Percentiles rank a stretch among this genome's conserved stretches.
These are phyloP conservation scores for Melanogrammus aeglefinus DNA, from an alignment of 2,797 vertebrate species.

Conservation along the genomic window DNA sequence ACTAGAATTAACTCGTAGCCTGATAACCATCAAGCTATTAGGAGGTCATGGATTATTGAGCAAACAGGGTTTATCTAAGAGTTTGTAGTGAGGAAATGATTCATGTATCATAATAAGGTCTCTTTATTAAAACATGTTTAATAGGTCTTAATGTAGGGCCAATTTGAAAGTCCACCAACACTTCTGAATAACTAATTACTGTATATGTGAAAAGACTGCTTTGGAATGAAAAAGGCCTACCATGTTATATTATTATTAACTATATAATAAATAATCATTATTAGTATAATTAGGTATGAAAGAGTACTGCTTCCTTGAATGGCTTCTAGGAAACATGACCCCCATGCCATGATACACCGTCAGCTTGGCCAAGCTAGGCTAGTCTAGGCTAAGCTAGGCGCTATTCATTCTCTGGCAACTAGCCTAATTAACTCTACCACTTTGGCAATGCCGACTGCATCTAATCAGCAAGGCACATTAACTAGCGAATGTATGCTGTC, in stretches of 20 bases:
- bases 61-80: not conserved
- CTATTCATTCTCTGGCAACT: constrained; percentile 23
- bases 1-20: not conserved
- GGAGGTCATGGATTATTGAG: not conserved
- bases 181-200: not conserved
- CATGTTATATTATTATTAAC: not conserved
- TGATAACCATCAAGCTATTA: not conserved
- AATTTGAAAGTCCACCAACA: not conserved
- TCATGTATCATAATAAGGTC: not conserved
- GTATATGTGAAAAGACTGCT: not conserved
- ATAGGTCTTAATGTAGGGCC: not conserved
- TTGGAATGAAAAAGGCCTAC: no score
- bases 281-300: not conserved
- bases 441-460: constrained; percentile 61
- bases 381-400: no score
- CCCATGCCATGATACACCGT: not conserved
- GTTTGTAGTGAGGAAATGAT: not conserved
- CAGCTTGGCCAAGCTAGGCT: not conserved
- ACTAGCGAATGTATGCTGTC: constrained; percentile 50
- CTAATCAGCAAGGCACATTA: constrained; percentile 54
- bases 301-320: not conserved
- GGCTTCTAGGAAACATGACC: not conserved
- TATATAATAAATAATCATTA: not conserved
- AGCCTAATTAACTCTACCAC: constrained; percentile 62
- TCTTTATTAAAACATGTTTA: not conserved